Evolutionary conservation across 2,113 vertebrate genomes (phyloP).

Genomic region (Carlito syrichta): DNA sequence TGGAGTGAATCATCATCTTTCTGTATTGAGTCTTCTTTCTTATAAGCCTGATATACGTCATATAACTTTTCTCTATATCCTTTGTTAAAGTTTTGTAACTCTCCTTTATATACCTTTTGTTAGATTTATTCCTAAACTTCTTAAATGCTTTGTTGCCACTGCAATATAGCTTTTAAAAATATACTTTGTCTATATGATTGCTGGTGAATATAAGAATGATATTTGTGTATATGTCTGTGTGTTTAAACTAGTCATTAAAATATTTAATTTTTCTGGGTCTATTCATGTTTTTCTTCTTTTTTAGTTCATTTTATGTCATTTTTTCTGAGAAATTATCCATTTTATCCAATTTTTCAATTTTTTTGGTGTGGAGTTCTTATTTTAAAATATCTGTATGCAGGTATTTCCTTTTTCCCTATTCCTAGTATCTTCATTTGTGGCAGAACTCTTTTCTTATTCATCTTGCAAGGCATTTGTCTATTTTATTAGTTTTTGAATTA

Average conservation of each 20-base stretch:
- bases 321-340: not conserved
- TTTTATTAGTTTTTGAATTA: not conserved
- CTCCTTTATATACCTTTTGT: not conserved
- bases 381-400: not conserved
- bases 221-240: not conserved
- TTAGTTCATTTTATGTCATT: not conserved
- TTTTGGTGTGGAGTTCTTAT: not conserved
- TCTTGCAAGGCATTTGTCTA: not conserved
- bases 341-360: not conserved
- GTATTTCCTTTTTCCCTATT: not conserved
- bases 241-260: not conserved
- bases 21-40: not conserved
- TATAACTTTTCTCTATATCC: slow-evolving; percentile 5
- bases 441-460: not conserved
- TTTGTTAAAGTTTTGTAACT: slow-evolving; percentile 23
- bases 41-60: not conserved
- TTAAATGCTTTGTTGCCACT: not conserved
- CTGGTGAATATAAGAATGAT: not conserved
- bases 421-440: not conserved
- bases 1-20: not conserved
- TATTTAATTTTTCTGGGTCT: not conserved
- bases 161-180: not conserved
- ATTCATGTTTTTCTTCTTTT: not conserved
- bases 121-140: slow-evolving; percentile 34
- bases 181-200: not conserved